These are phyloP conservation scores for Rosalia funebris DNA, from an alignment of 2,888 invertebrate species.

Conservation along the genomic window DNA sequence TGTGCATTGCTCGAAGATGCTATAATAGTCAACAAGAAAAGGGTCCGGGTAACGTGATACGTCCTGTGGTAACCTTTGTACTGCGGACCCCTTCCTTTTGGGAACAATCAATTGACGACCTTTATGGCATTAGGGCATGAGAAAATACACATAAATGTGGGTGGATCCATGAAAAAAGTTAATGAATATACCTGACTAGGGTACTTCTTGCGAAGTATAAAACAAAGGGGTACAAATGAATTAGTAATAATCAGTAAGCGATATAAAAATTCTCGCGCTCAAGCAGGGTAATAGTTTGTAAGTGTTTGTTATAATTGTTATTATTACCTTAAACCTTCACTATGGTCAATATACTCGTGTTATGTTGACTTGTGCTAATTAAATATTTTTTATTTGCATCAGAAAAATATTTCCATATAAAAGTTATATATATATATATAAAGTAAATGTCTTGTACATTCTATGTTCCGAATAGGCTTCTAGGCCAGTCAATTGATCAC, in stretches of 20 bases:
- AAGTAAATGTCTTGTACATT: too few relatives aligned
- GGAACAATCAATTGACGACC: constrained; percentile 30
- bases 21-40: constrained; percentile 29
- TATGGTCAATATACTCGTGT: too few relatives aligned
- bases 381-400: too few relatives aligned
- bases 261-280: neutral
- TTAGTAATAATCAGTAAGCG: neutral
- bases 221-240: constrained; percentile 17
- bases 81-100: constrained; percentile 23
- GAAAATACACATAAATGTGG: constrained; percentile 35
- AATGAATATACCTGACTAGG: constrained; percentile 34
- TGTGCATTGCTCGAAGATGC: neutral
- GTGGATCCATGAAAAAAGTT: constrained; percentile 34
- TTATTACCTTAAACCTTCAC: too few relatives aligned
- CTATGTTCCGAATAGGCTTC: too few relatives aligned
- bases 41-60: constrained; percentile 33
- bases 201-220: neutral
- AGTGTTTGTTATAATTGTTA: too few relatives aligned
- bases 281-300: neutral
- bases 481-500: too few relatives aligned
- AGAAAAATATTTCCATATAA: too few relatives aligned
- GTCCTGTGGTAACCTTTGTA: constrained; percentile 36
- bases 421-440: too few relatives aligned
- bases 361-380: too few relatives aligned
- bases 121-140: constrained; percentile 30